phyloP scores from a whole-genome alignment of 2,113 vertebrate species.

The Onychostoma macrolepis region DNA sequence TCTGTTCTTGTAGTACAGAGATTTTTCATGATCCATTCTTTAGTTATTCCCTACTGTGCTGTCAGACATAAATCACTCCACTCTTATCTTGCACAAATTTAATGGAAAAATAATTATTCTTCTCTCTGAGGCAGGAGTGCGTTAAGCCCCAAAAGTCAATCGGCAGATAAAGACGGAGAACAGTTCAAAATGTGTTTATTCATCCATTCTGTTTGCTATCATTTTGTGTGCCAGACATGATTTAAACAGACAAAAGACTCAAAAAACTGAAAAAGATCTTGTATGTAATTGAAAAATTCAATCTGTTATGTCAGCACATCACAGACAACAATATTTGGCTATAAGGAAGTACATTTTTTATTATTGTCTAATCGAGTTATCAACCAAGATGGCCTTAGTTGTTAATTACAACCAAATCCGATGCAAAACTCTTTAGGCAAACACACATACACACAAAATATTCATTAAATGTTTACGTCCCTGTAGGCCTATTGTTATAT shows the following conservation, averaged over 20 bases:
- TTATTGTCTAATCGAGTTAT: not conserved
- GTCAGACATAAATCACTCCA: conserved; percentile 39
- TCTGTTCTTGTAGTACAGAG: not conserved
- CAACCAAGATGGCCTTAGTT: conserved; percentile 1
- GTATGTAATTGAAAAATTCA: conserved; percentile 12
- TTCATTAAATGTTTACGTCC: not conserved
- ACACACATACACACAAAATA: not conserved
- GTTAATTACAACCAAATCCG: not conserved
- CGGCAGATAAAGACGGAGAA: conserved; percentile 33
- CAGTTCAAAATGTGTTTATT: conserved; percentile 4
- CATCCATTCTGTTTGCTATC: conserved; percentile 3
- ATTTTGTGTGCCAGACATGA: conserved; percentile 15
- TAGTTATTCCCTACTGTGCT: conserved; percentile 1
- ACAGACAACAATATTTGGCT: not conserved
- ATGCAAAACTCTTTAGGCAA: not conserved
- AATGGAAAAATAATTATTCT: conserved; percentile 52
- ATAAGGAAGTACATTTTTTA: not conserved
- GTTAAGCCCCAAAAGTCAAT: conserved; percentile 42
- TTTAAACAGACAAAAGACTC: conserved; percentile 24
- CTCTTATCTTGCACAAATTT: conserved; percentile 34
- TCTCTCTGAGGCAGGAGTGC: conserved; percentile 39
- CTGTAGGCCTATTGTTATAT: not conserved
- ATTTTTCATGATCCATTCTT: conserved; percentile 5
- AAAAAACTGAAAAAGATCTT: conserved; percentile 16
- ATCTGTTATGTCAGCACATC: not conserved